Conservation (phyloP, 2,113 vertebrate species). For the Vireo altiloquus region DNA sequence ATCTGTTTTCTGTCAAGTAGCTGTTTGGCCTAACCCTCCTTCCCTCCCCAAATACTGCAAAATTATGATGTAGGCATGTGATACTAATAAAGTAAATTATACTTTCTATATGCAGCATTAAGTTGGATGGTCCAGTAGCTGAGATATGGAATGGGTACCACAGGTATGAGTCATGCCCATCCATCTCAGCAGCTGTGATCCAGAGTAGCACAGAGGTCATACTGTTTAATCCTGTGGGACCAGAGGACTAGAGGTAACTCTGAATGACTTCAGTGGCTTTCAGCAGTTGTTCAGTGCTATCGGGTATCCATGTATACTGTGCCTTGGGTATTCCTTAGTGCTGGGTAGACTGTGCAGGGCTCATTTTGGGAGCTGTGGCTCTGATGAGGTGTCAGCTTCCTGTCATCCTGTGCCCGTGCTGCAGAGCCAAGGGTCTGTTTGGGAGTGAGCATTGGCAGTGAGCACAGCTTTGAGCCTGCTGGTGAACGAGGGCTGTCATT, state of each 20-base stretch:
- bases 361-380: neutral
- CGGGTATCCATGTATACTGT: fast-evolving
- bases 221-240: neutral
- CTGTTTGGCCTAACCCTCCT: neutral
- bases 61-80: neutral
- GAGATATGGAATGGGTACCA: neutral
- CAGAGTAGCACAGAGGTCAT: neutral
- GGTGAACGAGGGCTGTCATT: fast-evolving
- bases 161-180: neutral
- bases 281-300: neutral
- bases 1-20: slow-evolving; percentile 10
- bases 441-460: neutral
- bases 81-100: neutral
- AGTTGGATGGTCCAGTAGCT: neutral
- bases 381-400: neutral
- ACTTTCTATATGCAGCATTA: neutral
- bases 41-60: neutral
- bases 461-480: neutral
- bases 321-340: fast-evolving
- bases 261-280: neutral
- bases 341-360: fast-evolving
- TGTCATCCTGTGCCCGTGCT: fast-evolving
- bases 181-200: neutral
- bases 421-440: neutral
- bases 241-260: neutral